Evolutionary conservation across 1,140 invertebrate genomes (phyloP).

Genomic region (Samia ricini): DNA sequence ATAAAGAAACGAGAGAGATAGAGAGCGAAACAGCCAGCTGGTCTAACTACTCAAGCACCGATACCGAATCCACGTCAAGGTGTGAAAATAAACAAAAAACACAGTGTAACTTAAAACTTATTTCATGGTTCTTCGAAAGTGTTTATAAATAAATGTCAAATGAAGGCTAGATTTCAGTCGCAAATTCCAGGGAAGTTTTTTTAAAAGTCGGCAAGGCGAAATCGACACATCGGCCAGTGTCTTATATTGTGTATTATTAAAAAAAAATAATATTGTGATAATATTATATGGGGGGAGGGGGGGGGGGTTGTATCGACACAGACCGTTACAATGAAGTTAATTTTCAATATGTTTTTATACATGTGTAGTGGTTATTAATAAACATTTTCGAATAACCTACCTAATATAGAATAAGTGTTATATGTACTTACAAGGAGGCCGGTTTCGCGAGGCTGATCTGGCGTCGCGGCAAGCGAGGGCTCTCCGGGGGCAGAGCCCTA

Average conservation of each 20-base stretch:
- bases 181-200: no score
- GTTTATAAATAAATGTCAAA: neutral
- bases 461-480: slow-evolving; percentile 48
- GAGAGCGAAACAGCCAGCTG: slow-evolving; percentile 23
- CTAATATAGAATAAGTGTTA: neutral
- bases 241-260: no score
- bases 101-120: neutral
- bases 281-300: no score
- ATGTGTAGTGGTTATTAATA: neutral
- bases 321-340: no score
- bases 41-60: slow-evolving; percentile 29
- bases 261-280: no score
- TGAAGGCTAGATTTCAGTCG: no score
- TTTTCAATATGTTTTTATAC: no score
- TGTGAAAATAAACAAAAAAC: neutral
- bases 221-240: no score
- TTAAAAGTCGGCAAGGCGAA: no score
- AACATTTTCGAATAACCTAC: neutral
- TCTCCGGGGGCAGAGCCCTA: slow-evolving; percentile 44
- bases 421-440: slow-evolving; percentile 58
- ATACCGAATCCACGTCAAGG: neutral
- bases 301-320: no score
- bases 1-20: slow-evolving; percentile 24
- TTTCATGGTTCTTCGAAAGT: neutral
- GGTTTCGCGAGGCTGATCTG: slow-evolving; percentile 51